Evolutionary conservation across 1,140 invertebrate species (phyloP).

Genomic region (Drosophila melanogaster): DNA sequence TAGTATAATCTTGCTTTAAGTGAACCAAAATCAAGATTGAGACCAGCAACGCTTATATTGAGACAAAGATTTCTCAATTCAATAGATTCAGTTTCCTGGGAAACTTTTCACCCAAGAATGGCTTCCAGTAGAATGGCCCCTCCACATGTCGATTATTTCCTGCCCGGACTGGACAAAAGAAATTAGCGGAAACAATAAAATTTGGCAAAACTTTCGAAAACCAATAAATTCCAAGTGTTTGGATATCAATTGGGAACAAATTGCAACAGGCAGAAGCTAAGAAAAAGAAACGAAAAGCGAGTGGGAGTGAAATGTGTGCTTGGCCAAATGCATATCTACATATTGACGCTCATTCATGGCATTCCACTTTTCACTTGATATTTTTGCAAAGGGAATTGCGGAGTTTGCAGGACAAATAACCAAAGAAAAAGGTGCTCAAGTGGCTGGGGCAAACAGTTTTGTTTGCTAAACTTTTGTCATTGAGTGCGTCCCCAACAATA

Average conservation of each 20-base stretch:
- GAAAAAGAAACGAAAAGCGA: constrained; percentile 22
- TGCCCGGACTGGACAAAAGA: constrained; percentile 64
- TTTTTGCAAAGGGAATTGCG: constrained; percentile 62
- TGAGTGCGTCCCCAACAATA: constrained; percentile 55
- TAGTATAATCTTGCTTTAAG: too few relatives aligned
- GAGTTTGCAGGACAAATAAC: constrained; percentile 79
- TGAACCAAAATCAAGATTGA: background rate
- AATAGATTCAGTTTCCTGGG: constrained; percentile 58
- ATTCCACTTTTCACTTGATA: constrained; percentile 26
- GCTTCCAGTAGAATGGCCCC: background rate
- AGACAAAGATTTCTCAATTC: constrained; percentile 16
- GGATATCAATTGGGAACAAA: constrained; percentile 81
- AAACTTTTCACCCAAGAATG: constrained; percentile 34
- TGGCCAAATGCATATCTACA: constrained; percentile 18
- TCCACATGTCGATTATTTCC: constrained; percentile 16
- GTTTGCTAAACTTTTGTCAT: constrained; percentile 77
- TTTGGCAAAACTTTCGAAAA: constrained; percentile 76
- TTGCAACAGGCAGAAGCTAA: constrained; percentile 67
- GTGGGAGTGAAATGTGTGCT: constrained; percentile 27
- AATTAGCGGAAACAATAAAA: constrained; percentile 83
- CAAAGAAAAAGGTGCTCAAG: constrained; percentile 77
- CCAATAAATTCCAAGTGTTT: constrained; percentile 81
- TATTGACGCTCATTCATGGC: constrained; percentile 13
- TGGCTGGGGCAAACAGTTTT: constrained; percentile 62
- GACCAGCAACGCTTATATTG: too few relatives aligned